Evolutionary conservation across 2,888 invertebrate species (phyloP).

Genomic region (Gryllus longicercus): DNA sequence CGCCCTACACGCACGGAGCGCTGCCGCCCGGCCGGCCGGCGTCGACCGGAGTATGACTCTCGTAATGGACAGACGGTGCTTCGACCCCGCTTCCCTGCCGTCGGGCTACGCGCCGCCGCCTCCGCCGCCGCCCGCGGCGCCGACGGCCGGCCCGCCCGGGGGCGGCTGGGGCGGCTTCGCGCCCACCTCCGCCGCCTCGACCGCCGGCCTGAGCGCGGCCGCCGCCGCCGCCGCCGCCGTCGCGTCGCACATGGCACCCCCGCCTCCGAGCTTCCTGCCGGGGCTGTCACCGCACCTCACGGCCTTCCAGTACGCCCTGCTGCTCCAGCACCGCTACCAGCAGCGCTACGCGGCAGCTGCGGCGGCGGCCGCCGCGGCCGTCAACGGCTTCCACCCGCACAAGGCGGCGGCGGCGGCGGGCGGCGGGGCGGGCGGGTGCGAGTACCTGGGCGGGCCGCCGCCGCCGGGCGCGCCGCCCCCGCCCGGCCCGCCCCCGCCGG

Average conservation of each 20-base stretch:
- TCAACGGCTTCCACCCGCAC: background rate
- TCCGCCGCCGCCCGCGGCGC: constrained; percentile 42
- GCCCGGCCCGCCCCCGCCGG: too few relatives aligned
- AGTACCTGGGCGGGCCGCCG: background rate
- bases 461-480: too few relatives aligned
- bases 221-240: background rate
- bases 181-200: constrained; percentile 22
- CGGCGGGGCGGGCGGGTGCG: background rate
- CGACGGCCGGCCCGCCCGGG: constrained; percentile 47
- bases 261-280: constrained; percentile 19
- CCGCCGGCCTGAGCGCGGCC: background rate
- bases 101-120: constrained; percentile 38
- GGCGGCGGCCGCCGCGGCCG: background rate
- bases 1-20: too few relatives aligned
- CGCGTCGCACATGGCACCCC: constrained; percentile 36
- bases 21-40: too few relatives aligned
- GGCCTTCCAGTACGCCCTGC: constrained; percentile 36
- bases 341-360: background rate
- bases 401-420: background rate
- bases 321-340: constrained; percentile 35
- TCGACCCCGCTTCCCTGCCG: too few relatives aligned
- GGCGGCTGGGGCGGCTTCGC: constrained; percentile 56
- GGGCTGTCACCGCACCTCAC: constrained; percentile 33
- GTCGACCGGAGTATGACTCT: constrained; percentile 32
- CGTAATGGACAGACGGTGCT: constrained; percentile 35